phyloP scores from a whole-genome alignment of 2,888 invertebrate genomes.

The Nomada flava region DNA sequence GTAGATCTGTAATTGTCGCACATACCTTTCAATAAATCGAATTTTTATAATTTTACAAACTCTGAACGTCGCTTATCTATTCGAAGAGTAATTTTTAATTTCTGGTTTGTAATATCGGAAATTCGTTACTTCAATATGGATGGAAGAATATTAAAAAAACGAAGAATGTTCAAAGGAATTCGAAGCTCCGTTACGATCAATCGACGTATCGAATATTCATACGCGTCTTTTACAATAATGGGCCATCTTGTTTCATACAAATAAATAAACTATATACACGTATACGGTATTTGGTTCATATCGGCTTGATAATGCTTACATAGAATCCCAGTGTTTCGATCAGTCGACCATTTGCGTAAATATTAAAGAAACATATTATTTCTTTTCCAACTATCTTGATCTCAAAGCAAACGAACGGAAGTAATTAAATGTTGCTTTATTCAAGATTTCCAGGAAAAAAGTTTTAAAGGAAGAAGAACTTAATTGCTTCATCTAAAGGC shows the following conservation, averaged over 20 bases:
- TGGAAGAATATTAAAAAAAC: not conserved
- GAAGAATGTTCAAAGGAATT: constrained; percentile 6
- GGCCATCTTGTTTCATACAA: constrained; percentile 40
- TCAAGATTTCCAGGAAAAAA: not conserved
- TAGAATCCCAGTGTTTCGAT: constrained; percentile 24
- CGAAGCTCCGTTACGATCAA: constrained; percentile 32
- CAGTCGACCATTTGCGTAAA: constrained; percentile 18
- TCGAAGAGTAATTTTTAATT: not conserved
- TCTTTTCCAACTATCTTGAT: too few species aligned
- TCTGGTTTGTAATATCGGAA: not conserved
- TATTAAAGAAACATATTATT: not conserved
- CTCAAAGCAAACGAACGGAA: not conserved
- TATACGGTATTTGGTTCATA: constrained; percentile 70
- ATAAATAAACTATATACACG: constrained; percentile 70
- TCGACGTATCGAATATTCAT: constrained; percentile 26
- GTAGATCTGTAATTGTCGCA: not conserved
- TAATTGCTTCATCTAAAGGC: not conserved
- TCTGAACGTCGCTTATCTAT: too few species aligned
- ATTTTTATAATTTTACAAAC: too few species aligned
- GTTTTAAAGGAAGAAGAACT: not conserved
- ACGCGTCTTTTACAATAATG: constrained; percentile 22
- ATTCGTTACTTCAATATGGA: not conserved
- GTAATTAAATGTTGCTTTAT: not conserved
- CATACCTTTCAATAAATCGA: too few species aligned
- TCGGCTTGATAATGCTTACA: constrained; percentile 42